These are phyloP conservation scores for Dilophus febrilis DNA, from an alignment of 2,888 invertebrate genomes.

Conservation along the genomic window DNA sequence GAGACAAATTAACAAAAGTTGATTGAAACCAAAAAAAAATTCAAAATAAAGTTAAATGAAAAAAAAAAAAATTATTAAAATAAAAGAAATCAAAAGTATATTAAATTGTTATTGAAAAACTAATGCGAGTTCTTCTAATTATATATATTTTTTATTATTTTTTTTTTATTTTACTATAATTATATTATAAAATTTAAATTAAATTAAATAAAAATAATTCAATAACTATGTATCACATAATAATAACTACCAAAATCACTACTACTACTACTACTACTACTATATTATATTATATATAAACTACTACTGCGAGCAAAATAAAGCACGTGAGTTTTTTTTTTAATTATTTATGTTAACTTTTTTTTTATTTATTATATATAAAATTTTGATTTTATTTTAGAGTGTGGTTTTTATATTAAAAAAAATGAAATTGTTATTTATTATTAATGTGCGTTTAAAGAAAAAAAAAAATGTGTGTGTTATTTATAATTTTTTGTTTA, in stretches of 20 bases:
- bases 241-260: slow-evolving; percentile 8
- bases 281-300: slow-evolving; percentile 2
- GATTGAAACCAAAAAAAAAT: slow-evolving; percentile 3
- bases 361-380: slow-evolving; percentile 12
- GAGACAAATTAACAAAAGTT: background rate
- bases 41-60: slow-evolving; percentile 5
- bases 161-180: background rate
- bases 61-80: slow-evolving; percentile 6
- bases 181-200: background rate
- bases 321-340: slow-evolving; percentile 17
- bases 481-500: too few species aligned
- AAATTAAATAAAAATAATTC: slow-evolving; percentile 5
- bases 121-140: background rate
- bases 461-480: too few species aligned
- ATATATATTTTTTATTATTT: background rate
- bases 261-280: slow-evolving; percentile 7
- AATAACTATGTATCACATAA: slow-evolving; percentile 4
- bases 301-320: slow-evolving; percentile 13
- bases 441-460: too few species aligned
- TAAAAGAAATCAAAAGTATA: slow-evolving; percentile 1
- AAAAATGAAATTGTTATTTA: background rate
- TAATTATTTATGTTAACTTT: slow-evolving; percentile 14
- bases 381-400: slow-evolving; percentile 6
- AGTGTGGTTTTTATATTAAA: background rate
- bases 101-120: background rate